A percentile compares a stretch with the other conserved stretches of the same genome.
Conservation (phyloP, 2,888 invertebrate genomes). For the Harpalus rubripes region DNA sequence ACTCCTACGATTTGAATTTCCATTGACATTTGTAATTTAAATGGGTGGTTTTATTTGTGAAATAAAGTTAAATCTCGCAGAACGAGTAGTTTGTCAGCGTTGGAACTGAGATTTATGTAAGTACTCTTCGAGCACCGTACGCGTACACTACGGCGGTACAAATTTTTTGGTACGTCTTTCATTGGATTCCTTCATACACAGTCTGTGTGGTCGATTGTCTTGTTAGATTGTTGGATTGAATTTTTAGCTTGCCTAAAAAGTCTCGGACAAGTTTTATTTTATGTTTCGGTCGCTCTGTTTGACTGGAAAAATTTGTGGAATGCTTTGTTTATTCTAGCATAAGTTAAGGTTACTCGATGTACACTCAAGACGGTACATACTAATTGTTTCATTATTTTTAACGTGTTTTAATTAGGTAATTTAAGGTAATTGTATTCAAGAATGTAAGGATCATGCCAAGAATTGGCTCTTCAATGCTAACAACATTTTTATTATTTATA, state of each 20-base stretch:
- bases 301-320: slow-evolving; percentile 57
- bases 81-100: slow-evolving; percentile 49
- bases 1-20: slow-evolving; percentile 5
- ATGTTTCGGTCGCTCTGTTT: slow-evolving; percentile 58
- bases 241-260: slow-evolving; percentile 58
- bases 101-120: slow-evolving; percentile 8
- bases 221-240: slow-evolving; percentile 52
- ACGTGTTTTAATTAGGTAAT: slow-evolving; percentile 48
- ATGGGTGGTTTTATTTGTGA: slow-evolving; percentile 13
- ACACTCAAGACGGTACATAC: slow-evolving; percentile 22
- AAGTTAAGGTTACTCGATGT: slow-evolving; percentile 22
- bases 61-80: slow-evolving; percentile 43
- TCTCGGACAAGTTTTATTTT: slow-evolving; percentile 58
- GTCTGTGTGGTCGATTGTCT: slow-evolving; percentile 65
- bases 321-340: slow-evolving; percentile 52
- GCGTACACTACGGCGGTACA: slow-evolving; percentile 39
- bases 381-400: slow-evolving; percentile 53
- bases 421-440: slow-evolving; percentile 48
- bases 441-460: slow-evolving; percentile 33
- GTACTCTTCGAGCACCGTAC: not conserved
- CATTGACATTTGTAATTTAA: slow-evolving; percentile 29
- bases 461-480: slow-evolving; percentile 14
- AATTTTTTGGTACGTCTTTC: slow-evolving; percentile 64
- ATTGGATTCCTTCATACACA: slow-evolving; percentile 61
- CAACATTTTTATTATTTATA: slow-evolving; percentile 4